A percentile compares a stretch with the other conserved stretches of the same genome.
phyloP scores from a whole-genome alignment of 2,888 invertebrate genomes.

The Caenorhabditis panamensis region DNA sequence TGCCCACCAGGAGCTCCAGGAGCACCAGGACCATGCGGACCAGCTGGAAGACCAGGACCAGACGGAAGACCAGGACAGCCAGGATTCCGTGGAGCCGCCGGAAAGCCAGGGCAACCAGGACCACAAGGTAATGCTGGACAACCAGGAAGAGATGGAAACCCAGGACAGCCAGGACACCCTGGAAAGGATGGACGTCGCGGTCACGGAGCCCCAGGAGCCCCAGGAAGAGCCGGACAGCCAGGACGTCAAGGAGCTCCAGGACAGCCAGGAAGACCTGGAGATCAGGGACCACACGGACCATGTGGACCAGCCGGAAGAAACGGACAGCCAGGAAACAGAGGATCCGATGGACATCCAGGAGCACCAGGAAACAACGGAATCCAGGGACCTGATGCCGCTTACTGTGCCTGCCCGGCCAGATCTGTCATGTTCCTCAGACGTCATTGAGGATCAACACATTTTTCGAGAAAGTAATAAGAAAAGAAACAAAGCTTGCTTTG shows the following conservation, averaged over 20 bases:
- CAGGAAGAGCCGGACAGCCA: conserved; percentile 68
- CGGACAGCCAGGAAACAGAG: conserved; percentile 65
- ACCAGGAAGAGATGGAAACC: conserved; percentile 70
- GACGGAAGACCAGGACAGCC: conserved; percentile 74
- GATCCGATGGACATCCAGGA: conserved; percentile 67
- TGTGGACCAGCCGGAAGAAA: conserved; percentile 70
- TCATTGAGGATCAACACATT: conserved; percentile 42
- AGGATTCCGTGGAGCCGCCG: conserved; percentile 70
- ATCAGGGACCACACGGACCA: conserved; percentile 60
- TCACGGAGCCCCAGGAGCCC: conserved; percentile 70
- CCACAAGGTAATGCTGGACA: conserved; percentile 72
- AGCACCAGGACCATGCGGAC: conserved; percentile 73
- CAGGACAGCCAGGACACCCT: conserved; percentile 71
- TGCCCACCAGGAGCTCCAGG: conserved; percentile 78
- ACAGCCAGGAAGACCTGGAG: conserved; percentile 63
- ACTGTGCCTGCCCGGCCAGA: conserved; percentile 72
- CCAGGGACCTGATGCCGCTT: conserved; percentile 72
- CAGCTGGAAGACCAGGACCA: conserved; percentile 73
- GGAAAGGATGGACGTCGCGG: conserved; percentile 68
- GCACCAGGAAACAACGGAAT: conserved; percentile 66
- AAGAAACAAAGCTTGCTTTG: background rate
- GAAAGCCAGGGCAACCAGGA: conserved; percentile 71
- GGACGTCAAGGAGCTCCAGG: conserved; percentile 63
- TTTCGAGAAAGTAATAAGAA: conserved; percentile 20
- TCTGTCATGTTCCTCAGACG: conserved; percentile 63